Conservation (phyloP, 2,113 vertebrate species). For the Natator depressus region DNA sequence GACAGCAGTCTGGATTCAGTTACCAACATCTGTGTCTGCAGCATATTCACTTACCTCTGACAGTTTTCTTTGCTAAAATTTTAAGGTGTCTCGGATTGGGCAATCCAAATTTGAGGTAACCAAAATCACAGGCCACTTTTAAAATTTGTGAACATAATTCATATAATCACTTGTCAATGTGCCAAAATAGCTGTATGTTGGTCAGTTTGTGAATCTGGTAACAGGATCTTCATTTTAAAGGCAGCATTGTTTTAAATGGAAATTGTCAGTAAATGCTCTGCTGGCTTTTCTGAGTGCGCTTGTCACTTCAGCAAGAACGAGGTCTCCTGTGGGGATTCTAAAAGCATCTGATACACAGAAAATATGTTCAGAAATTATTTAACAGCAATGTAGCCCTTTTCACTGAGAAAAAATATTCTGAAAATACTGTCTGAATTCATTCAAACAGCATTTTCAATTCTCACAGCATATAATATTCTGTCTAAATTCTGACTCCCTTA, state of each 20-base stretch:
- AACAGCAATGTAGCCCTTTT: neutral
- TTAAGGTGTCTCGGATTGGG: neutral
- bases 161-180: neutral
- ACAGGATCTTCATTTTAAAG: constrained; percentile 39
- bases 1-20: fast-evolving
- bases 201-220: neutral
- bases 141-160: neutral
- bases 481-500: constrained; percentile 12
- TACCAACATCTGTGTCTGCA: fast-evolving
- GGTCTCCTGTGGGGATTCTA: constrained; percentile 45
- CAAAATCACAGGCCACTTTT: neutral
- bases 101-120: neutral
- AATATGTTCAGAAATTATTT: constrained; percentile 39
- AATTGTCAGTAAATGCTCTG: constrained; percentile 66
- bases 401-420: constrained; percentile 29
- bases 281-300: constrained; percentile 51
- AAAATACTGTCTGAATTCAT: constrained; percentile 21
- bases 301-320: constrained; percentile 14
- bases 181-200: neutral
- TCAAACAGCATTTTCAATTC: neutral
- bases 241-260: constrained; percentile 55
- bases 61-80: neutral
- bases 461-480: neutral
- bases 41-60: fast-evolving
- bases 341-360: constrained; percentile 38